Conservation (phyloP, 2,888 invertebrate species). For the Nowickia ferox region DNA sequence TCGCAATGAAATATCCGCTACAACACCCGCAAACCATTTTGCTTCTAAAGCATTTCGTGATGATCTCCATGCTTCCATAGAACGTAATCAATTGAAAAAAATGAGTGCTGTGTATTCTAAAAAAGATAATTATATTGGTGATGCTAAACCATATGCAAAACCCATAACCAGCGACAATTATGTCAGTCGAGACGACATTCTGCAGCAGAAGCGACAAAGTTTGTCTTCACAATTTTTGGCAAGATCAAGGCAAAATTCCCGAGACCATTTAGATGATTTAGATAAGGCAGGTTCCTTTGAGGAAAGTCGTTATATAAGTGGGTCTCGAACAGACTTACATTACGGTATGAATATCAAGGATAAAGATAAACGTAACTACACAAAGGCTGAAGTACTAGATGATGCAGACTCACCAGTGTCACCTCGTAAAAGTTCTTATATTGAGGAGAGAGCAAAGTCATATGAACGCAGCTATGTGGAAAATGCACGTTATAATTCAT, state of each 20-base stretch:
- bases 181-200: slow-evolving; percentile 81
- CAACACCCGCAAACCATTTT: slow-evolving; percentile 79
- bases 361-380: slow-evolving; percentile 73
- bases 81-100: slow-evolving; percentile 80
- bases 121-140: slow-evolving; percentile 63
- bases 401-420: slow-evolving; percentile 60
- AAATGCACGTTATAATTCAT: slow-evolving; percentile 81
- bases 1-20: slow-evolving; percentile 83
- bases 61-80: slow-evolving; percentile 82
- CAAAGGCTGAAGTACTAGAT: slow-evolving; percentile 70
- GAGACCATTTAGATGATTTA: slow-evolving; percentile 80
- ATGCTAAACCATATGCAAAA: slow-evolving; percentile 57
- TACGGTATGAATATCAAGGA: slow-evolving; percentile 75
- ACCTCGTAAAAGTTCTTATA: slow-evolving; percentile 62
- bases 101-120: slow-evolving; percentile 73
- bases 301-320: slow-evolving; percentile 77
- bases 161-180: slow-evolving; percentile 77
- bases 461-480: slow-evolving; percentile 74
- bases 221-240: slow-evolving; percentile 80
- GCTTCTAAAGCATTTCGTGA: slow-evolving; percentile 83
- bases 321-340: slow-evolving; percentile 78
- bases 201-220: slow-evolving; percentile 82
- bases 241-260: slow-evolving; percentile 79
- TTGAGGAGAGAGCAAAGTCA: slow-evolving; percentile 75
- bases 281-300: slow-evolving; percentile 75